Evolutionary conservation across 2,797 vertebrate genomes (phyloP), one percentile per base, ranked within the genome.

Genomic region (Sebastes iracundus): DNA sequence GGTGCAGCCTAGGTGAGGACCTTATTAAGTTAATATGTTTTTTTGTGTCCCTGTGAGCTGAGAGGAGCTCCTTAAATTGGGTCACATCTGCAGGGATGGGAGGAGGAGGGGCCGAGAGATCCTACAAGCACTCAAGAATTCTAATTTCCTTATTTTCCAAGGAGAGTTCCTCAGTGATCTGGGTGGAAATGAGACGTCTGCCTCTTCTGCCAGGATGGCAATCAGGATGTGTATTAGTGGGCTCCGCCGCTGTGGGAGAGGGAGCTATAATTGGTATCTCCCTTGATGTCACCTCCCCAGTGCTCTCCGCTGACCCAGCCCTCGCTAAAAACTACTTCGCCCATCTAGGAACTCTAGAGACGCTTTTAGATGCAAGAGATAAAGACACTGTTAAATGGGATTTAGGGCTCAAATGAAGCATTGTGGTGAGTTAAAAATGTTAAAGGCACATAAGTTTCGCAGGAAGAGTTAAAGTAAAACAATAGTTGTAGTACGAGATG

Each of bases 181-280:
- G 81, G 72, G 88, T 93, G 89, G 87, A 94, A 94, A 93, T 92
- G 87, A 95, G 87, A 91, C 67, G 84, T 94, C 87, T 91, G 80
- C 59, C 68, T 85, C 68, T 75, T 86, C 75, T 88, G 82, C 87
- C 77, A 83, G 84, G 85, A 92, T 85, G 65, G 85, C 87, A 93
- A 89, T 94, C 91, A 91, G 79, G 68, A 88, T 90, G 72, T 60
- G 80, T 91, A 90, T 95, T 93, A 88, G 90, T 89, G 82, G 91
- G 79, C 87, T 86, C 69, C 20, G 82, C 62, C 76, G 82, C 88
- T 87, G 81, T 82, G 89, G 92, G 90, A 92, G 87, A 89, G 53
- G 42, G 66, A 87, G 79, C 85, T 94, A 92, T 93, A 92, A 93
- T 90, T 94, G 91, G 87, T 55, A 27, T 86, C 83, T 94, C 91